Conservation (phyloP, 2,888 invertebrate genomes). For the Scelioninae gen. 2 region DNA sequence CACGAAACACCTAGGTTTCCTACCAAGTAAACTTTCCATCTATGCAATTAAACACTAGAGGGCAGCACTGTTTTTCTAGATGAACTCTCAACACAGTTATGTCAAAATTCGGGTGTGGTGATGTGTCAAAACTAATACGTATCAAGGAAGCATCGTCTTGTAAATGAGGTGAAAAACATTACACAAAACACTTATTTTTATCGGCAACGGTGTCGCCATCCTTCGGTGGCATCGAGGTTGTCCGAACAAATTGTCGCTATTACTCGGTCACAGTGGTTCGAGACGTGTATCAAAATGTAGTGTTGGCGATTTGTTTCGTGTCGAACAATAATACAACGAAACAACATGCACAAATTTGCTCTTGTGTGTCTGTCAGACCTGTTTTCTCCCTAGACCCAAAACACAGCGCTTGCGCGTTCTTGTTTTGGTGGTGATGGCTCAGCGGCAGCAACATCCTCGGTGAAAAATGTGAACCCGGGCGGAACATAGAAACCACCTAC, state of each 20-base stretch:
- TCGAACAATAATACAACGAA: conserved; percentile 53
- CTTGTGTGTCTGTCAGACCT: conserved; percentile 36
- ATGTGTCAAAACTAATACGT: conserved; percentile 23
- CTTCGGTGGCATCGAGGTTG: too few relatives aligned
- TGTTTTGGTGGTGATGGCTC: conserved; percentile 61
- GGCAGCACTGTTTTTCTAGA: conserved; percentile 50
- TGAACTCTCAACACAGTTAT: conserved; percentile 37
- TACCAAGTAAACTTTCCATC: conserved; percentile 54
- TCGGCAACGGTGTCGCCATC: conserved; percentile 17
- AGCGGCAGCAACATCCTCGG: conserved; percentile 48
- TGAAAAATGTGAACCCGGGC: conserved; percentile 31
- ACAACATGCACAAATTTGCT: conserved; percentile 55
- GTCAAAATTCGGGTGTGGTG: conserved; percentile 9
- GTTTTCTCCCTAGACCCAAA: conserved; percentile 39
- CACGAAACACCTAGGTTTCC: conserved; percentile 56
- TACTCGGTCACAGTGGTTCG: conserved; percentile 4
- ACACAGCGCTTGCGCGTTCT: conserved; percentile 53
- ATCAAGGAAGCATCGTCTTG: conserved; percentile 18
- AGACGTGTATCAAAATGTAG: conserved; percentile 22
- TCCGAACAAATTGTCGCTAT: too few relatives aligned
- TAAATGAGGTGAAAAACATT: conserved; percentile 32
- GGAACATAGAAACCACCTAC: background rate
- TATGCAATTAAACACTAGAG: conserved; percentile 42
- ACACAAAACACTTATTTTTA: conserved; percentile 35
- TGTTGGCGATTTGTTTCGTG: conserved; percentile 41